phyloP scores from a whole-genome alignment of 2,888 invertebrate genomes.

The Cryptus viduatorius region DNA sequence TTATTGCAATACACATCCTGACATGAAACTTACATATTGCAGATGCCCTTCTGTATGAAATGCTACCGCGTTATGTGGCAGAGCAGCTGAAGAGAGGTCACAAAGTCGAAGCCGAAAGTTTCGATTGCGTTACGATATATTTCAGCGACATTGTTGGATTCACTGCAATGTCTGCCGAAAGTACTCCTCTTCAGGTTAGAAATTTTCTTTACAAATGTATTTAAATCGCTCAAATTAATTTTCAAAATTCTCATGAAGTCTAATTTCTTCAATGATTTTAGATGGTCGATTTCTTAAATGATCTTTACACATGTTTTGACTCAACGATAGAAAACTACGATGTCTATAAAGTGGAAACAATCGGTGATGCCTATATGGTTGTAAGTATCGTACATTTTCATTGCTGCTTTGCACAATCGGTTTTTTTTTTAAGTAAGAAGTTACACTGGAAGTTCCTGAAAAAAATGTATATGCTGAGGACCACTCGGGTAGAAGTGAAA shows the following conservation, averaged over 20 bases:
- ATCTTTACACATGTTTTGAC: conserved; percentile 97
- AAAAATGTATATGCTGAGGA: not conserved
- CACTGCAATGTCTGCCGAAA: conserved; percentile 96
- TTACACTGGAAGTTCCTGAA: not conserved
- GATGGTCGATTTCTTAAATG: conserved; percentile 97
- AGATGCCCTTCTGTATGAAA: conserved; percentile 94
- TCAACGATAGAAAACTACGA: conserved; percentile 97
- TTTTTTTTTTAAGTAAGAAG: not conserved
- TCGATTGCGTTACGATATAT: conserved; percentile 96
- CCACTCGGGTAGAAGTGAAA: too few species aligned
- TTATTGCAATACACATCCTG: not conserved
- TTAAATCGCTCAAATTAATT: not conserved
- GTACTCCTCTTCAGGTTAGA: conserved; percentile 92
- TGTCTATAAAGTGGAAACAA: conserved; percentile 97
- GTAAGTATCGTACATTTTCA: conserved; percentile 86
- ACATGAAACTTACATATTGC: conserved; percentile 69
- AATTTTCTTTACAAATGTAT: not conserved
- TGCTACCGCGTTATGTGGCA: conserved; percentile 96
- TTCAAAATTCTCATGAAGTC: not conserved
- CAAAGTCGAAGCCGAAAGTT: conserved; percentile 95
- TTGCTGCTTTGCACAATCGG: too few species aligned
- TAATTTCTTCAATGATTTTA: conserved; percentile 83
- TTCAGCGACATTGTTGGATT: conserved; percentile 98
- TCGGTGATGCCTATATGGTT: conserved; percentile 97
- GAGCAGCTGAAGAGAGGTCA: conserved; percentile 96